A percentile compares a stretch with the other conserved stretches of the same genome.
These are phyloP conservation scores for Xiphophorus couchianus DNA, from an alignment of 2,113 vertebrate genomes.

Conservation along the genomic window DNA sequence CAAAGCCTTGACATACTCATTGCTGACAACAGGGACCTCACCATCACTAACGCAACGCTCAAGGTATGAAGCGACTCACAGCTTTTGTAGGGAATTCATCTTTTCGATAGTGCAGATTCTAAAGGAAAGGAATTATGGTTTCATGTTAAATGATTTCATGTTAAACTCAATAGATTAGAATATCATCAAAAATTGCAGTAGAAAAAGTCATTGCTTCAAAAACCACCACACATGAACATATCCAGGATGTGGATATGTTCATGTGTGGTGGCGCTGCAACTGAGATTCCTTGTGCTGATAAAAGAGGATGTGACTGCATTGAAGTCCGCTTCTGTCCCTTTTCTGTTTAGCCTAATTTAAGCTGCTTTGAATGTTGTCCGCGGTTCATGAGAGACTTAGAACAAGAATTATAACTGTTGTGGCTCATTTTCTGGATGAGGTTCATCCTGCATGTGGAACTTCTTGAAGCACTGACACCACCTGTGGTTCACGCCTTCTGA, in stretches of 20 bases:
- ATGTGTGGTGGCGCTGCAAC: not conserved
- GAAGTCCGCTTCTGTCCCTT: not conserved
- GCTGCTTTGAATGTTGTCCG: not conserved
- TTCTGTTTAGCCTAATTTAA: not conserved
- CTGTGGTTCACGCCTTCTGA: not conserved
- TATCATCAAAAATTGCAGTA: not conserved
- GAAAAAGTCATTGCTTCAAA: not conserved
- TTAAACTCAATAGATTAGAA: not conserved
- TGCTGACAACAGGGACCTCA: slow-evolving; percentile 78
- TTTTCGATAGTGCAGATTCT: not conserved
- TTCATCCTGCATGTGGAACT: not conserved
- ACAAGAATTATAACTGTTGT: not conserved
- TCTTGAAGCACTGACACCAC: not conserved
- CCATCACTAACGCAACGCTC: slow-evolving; percentile 81
- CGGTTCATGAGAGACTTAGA: not conserved
- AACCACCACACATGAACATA: not conserved
- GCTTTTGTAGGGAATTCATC: slow-evolving; percentile 1
- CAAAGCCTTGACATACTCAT: slow-evolving; percentile 76
- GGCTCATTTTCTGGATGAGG: not conserved
- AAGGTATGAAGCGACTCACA: slow-evolving; percentile 74
- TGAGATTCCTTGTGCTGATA: not conserved
- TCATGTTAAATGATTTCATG: not conserved
- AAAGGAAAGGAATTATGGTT: not conserved
- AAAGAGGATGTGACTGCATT: too few species aligned
- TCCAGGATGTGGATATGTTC: too few species aligned